Evolutionary conservation across 2,797 vertebrate species (phyloP).

Genomic region (Emydoidea blandingii): DNA sequence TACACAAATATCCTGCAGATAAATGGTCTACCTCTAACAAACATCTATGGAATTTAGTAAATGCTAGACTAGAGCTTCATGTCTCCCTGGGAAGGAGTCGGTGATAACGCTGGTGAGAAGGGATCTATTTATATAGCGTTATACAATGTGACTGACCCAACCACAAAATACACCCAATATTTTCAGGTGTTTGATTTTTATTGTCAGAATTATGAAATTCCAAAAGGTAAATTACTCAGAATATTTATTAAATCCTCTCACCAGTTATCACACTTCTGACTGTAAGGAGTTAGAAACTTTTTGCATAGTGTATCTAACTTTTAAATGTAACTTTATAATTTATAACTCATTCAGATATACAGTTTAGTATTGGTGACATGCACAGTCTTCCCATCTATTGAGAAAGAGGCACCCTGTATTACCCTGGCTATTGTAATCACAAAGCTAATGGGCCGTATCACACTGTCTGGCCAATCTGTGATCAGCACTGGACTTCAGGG

Average conservation of each 20-base stretch:
- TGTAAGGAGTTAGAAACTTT: not conserved
- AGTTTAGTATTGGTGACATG: conserved; percentile 21
- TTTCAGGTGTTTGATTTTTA: not conserved
- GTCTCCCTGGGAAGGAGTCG: not conserved
- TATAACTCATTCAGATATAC: conserved; percentile 23
- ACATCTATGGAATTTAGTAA: not conserved
- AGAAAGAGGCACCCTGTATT: conserved; percentile 20
- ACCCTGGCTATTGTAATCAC: conserved; percentile 19
- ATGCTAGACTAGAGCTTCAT: not conserved
- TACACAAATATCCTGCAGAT: not conserved
- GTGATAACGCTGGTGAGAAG: not conserved
- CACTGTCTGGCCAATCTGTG: not conserved
- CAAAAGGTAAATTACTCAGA: not conserved
- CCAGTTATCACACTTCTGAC: not conserved
- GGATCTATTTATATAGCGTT: not conserved
- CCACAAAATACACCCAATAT: not conserved
- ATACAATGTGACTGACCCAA: not conserved
- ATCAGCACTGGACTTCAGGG: conserved; percentile 17
- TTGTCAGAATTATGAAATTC: not conserved
- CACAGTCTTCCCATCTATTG: conserved; percentile 53
- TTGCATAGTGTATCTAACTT: conserved; percentile 12
- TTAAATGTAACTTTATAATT: conserved; percentile 49
- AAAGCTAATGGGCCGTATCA: not conserved
- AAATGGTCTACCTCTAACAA: not conserved
- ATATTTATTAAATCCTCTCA: not conserved